Base-by-base conservation (phyloP, 2,888 invertebrate genomes). In the Meteorus colon region DNA sequence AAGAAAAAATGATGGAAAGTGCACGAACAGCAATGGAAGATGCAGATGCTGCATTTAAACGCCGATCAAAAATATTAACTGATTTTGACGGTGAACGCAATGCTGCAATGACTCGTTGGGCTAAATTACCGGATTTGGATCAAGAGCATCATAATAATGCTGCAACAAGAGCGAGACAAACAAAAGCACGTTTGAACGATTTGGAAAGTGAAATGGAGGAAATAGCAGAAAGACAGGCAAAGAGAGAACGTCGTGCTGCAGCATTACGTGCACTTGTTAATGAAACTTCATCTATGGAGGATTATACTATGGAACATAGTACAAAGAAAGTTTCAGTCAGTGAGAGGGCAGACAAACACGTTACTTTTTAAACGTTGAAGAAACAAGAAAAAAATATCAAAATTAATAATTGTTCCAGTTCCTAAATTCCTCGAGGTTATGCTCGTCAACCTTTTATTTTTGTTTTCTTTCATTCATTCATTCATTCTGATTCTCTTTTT, bases 141-240 rank as follows among this genome's bases (percentile, higher is more conserved):
- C 78, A 80, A 4, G 86, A 88, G 24, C 51, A 75, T n/a, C 63
- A 74, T 0, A 72, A 74, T n/a, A 92, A 92, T 0, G 95, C 95
- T 0, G 91, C 92, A 27, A 90, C 91, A 65, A 89, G 95, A 68
- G 95, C 95, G 0, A 92, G 92, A 82, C 92, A 92, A 37, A 91
- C 93, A 1, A 92, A 94, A 79, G 94, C 94, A 12, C 92, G 95
- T 67, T 90, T 95, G 24, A 92, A 91, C 51, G 95, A 95, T 84
- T 90, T 96, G 62, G 95, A 95, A 84, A 93, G 93, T 69, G 95
- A 96, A 88, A 95, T 95, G 94, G 92, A 93, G 60, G 94, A 93
- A 81, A 89, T 95, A 77, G 93, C 91, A 24, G 94, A 95, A 84
- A 92, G 93, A 84, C 93, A 92, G 83, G 93, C 93, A 0, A 92